Evolutionary conservation across 2,797 vertebrate species (phyloP).

Genomic region (Acanthopagrus latus): DNA sequence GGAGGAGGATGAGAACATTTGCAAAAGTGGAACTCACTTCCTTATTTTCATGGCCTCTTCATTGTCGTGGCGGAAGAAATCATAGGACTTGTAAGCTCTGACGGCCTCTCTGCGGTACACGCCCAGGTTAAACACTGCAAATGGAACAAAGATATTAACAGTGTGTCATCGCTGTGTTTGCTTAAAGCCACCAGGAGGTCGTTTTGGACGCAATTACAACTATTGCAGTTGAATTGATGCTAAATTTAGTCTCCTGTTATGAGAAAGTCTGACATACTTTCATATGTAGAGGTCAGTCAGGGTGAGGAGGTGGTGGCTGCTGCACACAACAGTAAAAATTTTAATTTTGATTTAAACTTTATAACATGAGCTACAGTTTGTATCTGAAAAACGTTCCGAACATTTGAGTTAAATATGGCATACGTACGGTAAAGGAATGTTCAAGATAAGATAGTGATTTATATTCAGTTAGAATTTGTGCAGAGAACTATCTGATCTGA

Average conservation of each 20-base stretch:
- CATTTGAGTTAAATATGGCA: not conserved
- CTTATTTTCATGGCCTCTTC: slow-evolving; percentile 97
- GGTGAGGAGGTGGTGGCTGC: not conserved
- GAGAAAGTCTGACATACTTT: not conserved
- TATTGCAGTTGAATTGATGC: not conserved
- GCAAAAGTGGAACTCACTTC: slow-evolving; percentile 86
- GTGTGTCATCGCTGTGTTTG: not conserved
- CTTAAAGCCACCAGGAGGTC: not conserved
- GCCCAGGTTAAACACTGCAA: slow-evolving; percentile 95
- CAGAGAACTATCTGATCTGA: no score
- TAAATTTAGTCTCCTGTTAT: slow-evolving; percentile 8
- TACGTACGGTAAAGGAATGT: not conserved
- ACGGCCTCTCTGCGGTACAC: slow-evolving; percentile 97
- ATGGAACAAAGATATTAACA: slow-evolving; percentile 37
- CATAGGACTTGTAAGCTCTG: slow-evolving; percentile 95
- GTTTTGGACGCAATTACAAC: not conserved
- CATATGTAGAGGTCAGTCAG: not conserved
- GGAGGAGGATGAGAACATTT: not conserved
- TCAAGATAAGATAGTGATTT: not conserved
- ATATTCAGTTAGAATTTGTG: no score
- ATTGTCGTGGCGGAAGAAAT: slow-evolving; percentile 98
- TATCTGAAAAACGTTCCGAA: not conserved
- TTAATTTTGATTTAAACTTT: not conserved
- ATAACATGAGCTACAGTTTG: not conserved
- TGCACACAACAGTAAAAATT: not conserved